A percentile compares a stretch with the other conserved stretches of the same genome.
phyloP scores from a whole-genome alignment of 2,797 vertebrate species.

The Dendrocincla fuliginosa region DNA sequence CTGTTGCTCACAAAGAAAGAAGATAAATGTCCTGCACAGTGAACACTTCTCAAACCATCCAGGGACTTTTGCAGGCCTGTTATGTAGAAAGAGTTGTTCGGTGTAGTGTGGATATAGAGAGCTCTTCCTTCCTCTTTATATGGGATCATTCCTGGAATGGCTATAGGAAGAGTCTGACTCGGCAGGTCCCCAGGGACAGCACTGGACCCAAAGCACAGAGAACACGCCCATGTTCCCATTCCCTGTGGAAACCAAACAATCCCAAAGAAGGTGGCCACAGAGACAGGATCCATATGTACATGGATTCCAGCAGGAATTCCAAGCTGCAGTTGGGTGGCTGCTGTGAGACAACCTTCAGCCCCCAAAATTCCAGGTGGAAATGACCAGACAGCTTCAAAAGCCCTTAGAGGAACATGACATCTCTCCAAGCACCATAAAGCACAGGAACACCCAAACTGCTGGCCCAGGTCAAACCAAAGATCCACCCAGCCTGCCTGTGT shows the following conservation, averaged over 20 bases:
- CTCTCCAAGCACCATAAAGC: neutral
- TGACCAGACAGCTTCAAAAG: neutral
- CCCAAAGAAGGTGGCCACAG: neutral
- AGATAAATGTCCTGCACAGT: neutral
- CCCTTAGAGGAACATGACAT: neutral
- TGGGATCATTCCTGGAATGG: neutral
- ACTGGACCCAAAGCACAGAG: neutral
- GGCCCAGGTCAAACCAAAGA: neutral
- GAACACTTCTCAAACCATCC: neutral
- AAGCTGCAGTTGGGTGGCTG: neutral
- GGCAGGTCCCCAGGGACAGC: neutral
- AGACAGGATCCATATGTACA: neutral
- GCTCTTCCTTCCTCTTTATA: neutral
- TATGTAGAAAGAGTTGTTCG: neutral
- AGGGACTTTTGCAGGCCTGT: neutral
- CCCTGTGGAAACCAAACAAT: neutral
- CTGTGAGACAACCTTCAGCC: neutral
- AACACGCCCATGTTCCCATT: accelerated
- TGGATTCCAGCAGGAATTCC: neutral
- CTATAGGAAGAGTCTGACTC: neutral
- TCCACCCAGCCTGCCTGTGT: neutral
- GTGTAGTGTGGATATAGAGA: neutral
- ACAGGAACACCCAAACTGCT: neutral
- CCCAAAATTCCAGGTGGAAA: neutral
- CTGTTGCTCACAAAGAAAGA: neutral